These are phyloP conservation scores for Drosophila pegasa DNA, from an alignment of 2,888 invertebrate species.

Conservation along the genomic window DNA sequence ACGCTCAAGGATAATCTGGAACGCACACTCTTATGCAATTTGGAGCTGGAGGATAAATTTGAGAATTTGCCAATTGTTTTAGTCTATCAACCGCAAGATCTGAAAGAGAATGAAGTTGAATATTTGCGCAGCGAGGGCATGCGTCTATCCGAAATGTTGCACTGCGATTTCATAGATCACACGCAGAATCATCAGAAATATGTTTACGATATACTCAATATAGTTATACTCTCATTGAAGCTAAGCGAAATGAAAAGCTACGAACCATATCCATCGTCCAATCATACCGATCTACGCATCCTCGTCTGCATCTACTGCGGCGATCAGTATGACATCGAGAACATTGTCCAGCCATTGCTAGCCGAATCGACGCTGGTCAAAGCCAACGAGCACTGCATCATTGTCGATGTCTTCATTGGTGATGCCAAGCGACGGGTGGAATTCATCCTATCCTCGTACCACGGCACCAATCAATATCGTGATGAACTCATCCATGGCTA, in stretches of 20 bases:
- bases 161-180: conserved; percentile 85
- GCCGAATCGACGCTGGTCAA: conserved; percentile 91
- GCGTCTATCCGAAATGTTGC: conserved; percentile 92
- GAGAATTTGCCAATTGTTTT: conserved; percentile 95
- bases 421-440: conserved; percentile 95
- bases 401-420: conserved; percentile 96
- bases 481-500: conserved; percentile 97
- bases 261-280: conserved; percentile 83
- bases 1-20: conserved; percentile 96
- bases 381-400: conserved; percentile 90
- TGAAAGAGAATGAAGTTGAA: conserved; percentile 93
- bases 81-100: conserved; percentile 93
- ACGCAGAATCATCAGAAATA: conserved; percentile 85
- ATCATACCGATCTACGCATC: conserved; percentile 88
- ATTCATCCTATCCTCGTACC: conserved; percentile 97
- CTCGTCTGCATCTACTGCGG: conserved; percentile 99
- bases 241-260: conserved; percentile 84
- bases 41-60: conserved; percentile 96
- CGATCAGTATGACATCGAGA: conserved; percentile 95
- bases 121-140: conserved; percentile 95
- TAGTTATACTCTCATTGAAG: conserved; percentile 84
- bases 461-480: conserved; percentile 95
- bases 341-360: conserved; percentile 94
- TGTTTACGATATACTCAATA: conserved; percentile 85
- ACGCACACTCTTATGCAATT: conserved; percentile 94